Base-by-base conservation (phyloP, 2,113 vertebrate genomes). In the Tachuris rubrigastra region DNA sequence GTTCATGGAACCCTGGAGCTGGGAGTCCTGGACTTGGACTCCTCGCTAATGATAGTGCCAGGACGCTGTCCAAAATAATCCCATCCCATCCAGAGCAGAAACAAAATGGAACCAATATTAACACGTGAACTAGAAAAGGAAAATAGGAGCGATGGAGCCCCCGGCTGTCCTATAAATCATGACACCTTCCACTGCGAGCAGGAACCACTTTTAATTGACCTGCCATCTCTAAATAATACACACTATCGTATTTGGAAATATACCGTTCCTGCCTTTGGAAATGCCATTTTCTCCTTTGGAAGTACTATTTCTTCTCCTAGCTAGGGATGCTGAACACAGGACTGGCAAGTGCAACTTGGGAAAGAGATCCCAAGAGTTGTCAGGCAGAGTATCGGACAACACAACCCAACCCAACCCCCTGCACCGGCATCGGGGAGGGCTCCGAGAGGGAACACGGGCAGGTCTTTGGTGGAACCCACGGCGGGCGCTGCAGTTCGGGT, bases 51-150 rank as follows among this genome's bases (percentile, higher is more conserved):
- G 11, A 31, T 73, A 69, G 0, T 8, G 42, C 59, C 50, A 71
- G 37, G 69, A 33, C 46, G 16, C 9, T 50, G 65, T 25, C 37
- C 49, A 77, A 93, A 92, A 62, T 17, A 77, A 85, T 69, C 68
- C 59, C 42, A 85, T 30, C 59, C 53, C 23, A 65, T 10, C 44
- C 84, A 41, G 0, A 0, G 19, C 23, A 84, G 23, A 37, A n/a
- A 85, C 8, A 62, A 42, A 86, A 71, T 24, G n/a, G 46, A 71
- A 76, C 20, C 25, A 39, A 39, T 23, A 60, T 18, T 58, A 69
- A 84, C 1, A 3, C 37, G 50, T 0, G 0, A 42, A 27, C 33
- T 25, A 33, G 23, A 66, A 77, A 9, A 1, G 17, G 16, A 67
- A 89, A 82, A 47, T 14, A 72, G 0, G 3, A 87, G 12, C 1